Percentiles rank a stretch among this genome's conserved stretches.
Evolutionary conservation across 2,888 invertebrate genomes (phyloP).

Genomic region (Xanthorhoe spadicearia): DNA sequence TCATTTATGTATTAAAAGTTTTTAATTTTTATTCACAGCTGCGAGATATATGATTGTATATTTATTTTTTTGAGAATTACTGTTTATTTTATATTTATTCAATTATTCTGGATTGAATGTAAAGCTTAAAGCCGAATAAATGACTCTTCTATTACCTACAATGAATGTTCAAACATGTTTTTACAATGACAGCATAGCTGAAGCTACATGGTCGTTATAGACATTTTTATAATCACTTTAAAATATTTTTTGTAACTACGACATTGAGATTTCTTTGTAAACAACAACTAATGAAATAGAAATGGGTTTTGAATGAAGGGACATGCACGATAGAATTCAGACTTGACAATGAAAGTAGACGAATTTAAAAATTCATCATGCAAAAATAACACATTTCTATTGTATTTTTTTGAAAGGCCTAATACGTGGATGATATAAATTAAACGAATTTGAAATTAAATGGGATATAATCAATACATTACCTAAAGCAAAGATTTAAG

Average conservation of each 20-base stretch:
- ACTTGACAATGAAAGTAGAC: slow-evolving; percentile 61
- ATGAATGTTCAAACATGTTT: slow-evolving; percentile 47
- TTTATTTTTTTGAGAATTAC: not conserved
- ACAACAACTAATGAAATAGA: slow-evolving; percentile 61
- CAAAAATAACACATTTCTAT: slow-evolving; percentile 51
- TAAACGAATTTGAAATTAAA: slow-evolving; percentile 56
- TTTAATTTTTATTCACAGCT: slow-evolving; percentile 5
- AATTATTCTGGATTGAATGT: slow-evolving; percentile 18
- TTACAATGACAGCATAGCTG: slow-evolving; percentile 51
- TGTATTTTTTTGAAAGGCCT: slow-evolving; percentile 44
- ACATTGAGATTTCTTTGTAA: slow-evolving; percentile 50
- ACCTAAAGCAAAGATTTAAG: slow-evolving; percentile 49
- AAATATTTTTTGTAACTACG: slow-evolving; percentile 47
- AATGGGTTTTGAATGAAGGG: slow-evolving; percentile 59
- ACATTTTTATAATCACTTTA: slow-evolving; percentile 24
- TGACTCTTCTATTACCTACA: slow-evolving; percentile 51
- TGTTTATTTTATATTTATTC: not conserved
- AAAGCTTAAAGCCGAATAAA: slow-evolving; percentile 56
- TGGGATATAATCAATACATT: slow-evolving; percentile 61
- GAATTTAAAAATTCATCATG: slow-evolving; percentile 55
- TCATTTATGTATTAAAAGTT: slow-evolving; percentile 11
- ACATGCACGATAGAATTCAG: slow-evolving; percentile 67
- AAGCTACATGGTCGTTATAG: slow-evolving; percentile 46
- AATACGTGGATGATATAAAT: slow-evolving; percentile 53
- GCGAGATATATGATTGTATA: not conserved